Percentiles rank a stretch among this genome's conserved stretches.
phyloP scores from a whole-genome alignment of 92 coral and sea anemone species.

The Muricea muricata region DNA sequence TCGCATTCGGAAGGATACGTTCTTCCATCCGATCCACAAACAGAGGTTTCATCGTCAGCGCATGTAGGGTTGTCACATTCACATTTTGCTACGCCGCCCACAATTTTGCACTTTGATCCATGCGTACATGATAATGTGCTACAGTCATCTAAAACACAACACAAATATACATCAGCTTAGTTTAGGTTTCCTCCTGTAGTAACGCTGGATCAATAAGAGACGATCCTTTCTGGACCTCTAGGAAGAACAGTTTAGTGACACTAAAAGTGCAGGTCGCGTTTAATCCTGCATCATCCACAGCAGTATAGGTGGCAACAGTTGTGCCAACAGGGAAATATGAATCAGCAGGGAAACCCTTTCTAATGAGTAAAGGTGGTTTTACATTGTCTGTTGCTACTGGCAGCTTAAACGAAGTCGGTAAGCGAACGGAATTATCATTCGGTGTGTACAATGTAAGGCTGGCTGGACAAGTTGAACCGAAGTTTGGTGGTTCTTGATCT shows the following conservation, averaged over 20 bases:
- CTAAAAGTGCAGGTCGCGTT: neutral
- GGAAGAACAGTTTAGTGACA: neutral
- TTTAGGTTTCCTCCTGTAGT: too few species aligned
- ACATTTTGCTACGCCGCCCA: neutral
- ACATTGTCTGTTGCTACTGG: conserved; percentile 13
- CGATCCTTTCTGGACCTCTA: neutral
- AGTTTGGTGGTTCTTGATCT: conserved; percentile 4
- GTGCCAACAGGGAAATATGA: neutral
- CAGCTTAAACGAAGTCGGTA: neutral
- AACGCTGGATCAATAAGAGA: neutral
- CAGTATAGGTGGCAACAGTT: neutral
- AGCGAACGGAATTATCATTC: neutral
- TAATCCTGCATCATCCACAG: neutral
- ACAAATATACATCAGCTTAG: neutral
- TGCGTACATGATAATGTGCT: neutral
- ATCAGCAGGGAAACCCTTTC: neutral
- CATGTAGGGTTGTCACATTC: neutral
- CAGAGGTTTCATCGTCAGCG: neutral
- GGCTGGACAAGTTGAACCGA: conserved; percentile 6
- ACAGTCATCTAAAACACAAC: neutral
- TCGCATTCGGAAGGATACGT: neutral
- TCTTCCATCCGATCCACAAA: neutral
- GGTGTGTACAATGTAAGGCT: neutral
- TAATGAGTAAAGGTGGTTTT: neutral
- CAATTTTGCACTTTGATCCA: neutral